phyloP scores from a whole-genome alignment of 2,797 vertebrate genomes.

The Pachyuromys duprasi region DNA sequence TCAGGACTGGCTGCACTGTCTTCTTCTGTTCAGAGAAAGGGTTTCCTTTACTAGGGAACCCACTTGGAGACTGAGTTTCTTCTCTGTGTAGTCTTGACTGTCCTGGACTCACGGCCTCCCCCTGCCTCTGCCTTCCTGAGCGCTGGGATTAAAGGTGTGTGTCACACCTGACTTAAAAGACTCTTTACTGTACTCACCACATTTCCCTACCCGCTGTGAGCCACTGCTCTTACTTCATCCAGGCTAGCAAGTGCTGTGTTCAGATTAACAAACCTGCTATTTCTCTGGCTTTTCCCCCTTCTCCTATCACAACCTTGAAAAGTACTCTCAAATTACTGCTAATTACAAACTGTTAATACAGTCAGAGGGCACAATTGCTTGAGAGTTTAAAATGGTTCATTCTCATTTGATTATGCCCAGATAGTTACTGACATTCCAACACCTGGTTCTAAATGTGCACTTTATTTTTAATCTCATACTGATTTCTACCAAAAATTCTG shows the following conservation, averaged over 20 bases:
- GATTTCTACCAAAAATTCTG: slow-evolving; percentile 4
- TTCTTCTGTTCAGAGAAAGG: too few relatives aligned
- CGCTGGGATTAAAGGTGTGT: too few relatives aligned
- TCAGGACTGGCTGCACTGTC: too few relatives aligned
- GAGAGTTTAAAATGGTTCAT: not conserved
- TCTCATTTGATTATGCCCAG: not conserved
- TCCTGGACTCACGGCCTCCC: too few relatives aligned
- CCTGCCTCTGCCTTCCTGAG: too few relatives aligned
- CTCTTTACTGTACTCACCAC: not conserved
- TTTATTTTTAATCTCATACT: slow-evolving; percentile 14
- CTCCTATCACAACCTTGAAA: not conserved
- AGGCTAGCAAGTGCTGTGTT: too few relatives aligned
- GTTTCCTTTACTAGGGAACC: too few relatives aligned
- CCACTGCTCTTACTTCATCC: not conserved
- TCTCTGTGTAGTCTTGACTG: too few relatives aligned
- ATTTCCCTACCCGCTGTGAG: not conserved
- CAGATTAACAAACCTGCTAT: not conserved
- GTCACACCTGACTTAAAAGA: not conserved
- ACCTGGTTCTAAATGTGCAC: not conserved
- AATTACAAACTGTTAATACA: not conserved
- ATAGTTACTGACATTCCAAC: slow-evolving; percentile 19
- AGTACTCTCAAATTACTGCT: not conserved
- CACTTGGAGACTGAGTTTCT: too few relatives aligned
- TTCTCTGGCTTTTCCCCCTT: not conserved
- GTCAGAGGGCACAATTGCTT: not conserved